Evolutionary conservation across 2,797 vertebrate genomes (phyloP).

Genomic region (Trichosurus vulpecula): DNA sequence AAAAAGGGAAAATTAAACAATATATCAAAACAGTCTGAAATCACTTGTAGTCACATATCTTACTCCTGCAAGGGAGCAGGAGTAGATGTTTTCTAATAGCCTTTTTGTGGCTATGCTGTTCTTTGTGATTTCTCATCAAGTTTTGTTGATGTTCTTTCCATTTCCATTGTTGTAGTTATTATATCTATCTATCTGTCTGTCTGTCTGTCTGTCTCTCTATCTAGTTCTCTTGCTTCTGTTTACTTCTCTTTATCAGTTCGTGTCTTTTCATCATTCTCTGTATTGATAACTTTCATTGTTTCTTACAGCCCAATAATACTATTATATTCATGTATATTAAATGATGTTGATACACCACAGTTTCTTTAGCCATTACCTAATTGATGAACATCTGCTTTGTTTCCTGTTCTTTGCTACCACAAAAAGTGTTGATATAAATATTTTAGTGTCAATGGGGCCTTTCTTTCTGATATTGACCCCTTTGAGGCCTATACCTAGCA

Average conservation of each 20-base stretch:
- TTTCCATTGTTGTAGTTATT: background rate
- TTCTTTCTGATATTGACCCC: background rate
- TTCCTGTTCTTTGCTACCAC: background rate
- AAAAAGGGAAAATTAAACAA: background rate
- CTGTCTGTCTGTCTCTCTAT: no score
- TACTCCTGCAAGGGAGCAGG: background rate
- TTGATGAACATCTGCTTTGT: background rate
- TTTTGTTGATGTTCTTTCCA: background rate
- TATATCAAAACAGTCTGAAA: background rate
- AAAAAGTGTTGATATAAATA: background rate
- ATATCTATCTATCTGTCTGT: background rate
- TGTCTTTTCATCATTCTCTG: background rate
- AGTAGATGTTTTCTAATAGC: background rate
- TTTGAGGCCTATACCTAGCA: background rate
- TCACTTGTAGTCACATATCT: background rate
- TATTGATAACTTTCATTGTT: background rate
- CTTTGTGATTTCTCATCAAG: background rate
- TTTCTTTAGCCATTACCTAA: background rate
- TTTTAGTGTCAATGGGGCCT: background rate
- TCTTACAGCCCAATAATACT: background rate
- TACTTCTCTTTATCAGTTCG: background rate
- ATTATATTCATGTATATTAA: background rate
- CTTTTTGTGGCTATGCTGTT: background rate
- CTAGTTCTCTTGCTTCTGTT: background rate
- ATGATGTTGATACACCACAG: background rate